phyloP scores from a whole-genome alignment of 1,140 invertebrate species.

The Sitodiplosis mosellana region DNA sequence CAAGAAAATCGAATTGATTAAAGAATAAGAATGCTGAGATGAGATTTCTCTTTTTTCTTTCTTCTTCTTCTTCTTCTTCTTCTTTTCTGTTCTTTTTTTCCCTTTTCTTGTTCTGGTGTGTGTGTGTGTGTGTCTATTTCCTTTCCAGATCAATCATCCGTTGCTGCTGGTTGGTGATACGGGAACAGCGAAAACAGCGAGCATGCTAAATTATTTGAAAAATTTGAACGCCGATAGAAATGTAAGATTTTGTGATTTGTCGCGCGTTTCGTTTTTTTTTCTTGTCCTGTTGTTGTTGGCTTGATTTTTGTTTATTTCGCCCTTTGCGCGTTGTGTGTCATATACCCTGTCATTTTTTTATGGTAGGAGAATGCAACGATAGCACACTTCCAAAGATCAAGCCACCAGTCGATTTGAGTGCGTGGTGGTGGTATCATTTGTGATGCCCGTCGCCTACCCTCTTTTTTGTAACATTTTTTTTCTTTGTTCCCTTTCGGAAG shows the following conservation, averaged over 20 bases:
- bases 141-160: slow-evolving; percentile 43
- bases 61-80: too few relatives aligned
- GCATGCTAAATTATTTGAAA: slow-evolving; percentile 60
- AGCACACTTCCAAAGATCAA: too few relatives aligned
- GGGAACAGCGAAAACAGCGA: slow-evolving; percentile 80
- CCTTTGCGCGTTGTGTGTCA: not conserved
- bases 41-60: not conserved
- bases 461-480: too few relatives aligned
- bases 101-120: not conserved
- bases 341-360: not conserved
- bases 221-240: slow-evolving; percentile 45
- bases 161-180: slow-evolving; percentile 73
- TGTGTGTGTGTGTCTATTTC: not conserved
- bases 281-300: slow-evolving; percentile 1
- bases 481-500: too few relatives aligned
- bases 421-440: not conserved
- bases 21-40: too few relatives aligned
- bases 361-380: not conserved
- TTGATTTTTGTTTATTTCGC: too few relatives aligned
- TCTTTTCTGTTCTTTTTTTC: too few relatives aligned
- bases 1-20: slow-evolving; percentile 2
- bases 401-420: not conserved
- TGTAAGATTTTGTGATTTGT: slow-evolving; percentile 31
- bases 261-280: slow-evolving; percentile 3
- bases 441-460: not conserved